Evolutionary conservation across 2,113 vertebrate genomes (phyloP).

Genomic region (Lagopus leucura): DNA sequence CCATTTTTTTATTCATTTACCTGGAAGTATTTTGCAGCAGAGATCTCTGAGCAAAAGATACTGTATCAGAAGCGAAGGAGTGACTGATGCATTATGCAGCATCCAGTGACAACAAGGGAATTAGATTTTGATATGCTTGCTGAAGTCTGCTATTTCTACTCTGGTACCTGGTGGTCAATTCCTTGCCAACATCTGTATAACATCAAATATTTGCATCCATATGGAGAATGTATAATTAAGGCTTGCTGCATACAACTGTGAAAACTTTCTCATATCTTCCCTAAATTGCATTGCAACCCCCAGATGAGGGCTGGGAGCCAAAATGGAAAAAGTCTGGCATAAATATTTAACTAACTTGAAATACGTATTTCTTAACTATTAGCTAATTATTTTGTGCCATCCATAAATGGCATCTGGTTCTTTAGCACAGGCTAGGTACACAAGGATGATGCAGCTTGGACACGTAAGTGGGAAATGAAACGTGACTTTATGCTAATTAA

Average conservation of each 20-base stretch:
- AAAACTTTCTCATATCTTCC: slow-evolving; percentile 64
- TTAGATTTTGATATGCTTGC: slow-evolving; percentile 35
- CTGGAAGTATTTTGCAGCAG: background rate
- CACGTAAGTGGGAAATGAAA: slow-evolving; percentile 49
- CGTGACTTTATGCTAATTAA: slow-evolving; percentile 58
- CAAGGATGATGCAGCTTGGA: slow-evolving; percentile 54
- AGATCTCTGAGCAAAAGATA: background rate
- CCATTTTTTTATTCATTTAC: background rate
- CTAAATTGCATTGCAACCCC: slow-evolving; percentile 54
- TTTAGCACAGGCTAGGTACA: slow-evolving; percentile 42
- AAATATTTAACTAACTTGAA: slow-evolving; percentile 70
- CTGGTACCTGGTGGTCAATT: slow-evolving; percentile 45
- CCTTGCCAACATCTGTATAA: slow-evolving; percentile 58
- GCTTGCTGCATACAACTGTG: slow-evolving; percentile 42
- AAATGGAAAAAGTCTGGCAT: slow-evolving; percentile 59
- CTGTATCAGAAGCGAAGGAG: background rate
- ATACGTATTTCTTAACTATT: slow-evolving; percentile 57
- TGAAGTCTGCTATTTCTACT: slow-evolving; percentile 43
- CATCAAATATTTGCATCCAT: slow-evolving; percentile 49
- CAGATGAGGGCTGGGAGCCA: slow-evolving; percentile 58
- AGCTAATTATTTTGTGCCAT: slow-evolving; percentile 70
- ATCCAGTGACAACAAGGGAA: slow-evolving; percentile 38
- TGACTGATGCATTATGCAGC: slow-evolving; percentile 31
- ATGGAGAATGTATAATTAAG: slow-evolving; percentile 66
- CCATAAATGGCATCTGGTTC: slow-evolving; percentile 50